Percentiles rank a stretch among this genome's conserved stretches.
These are phyloP conservation scores for Micrasema minimum DNA, from an alignment of 1,140 invertebrate genomes.

Conservation along the genomic window DNA sequence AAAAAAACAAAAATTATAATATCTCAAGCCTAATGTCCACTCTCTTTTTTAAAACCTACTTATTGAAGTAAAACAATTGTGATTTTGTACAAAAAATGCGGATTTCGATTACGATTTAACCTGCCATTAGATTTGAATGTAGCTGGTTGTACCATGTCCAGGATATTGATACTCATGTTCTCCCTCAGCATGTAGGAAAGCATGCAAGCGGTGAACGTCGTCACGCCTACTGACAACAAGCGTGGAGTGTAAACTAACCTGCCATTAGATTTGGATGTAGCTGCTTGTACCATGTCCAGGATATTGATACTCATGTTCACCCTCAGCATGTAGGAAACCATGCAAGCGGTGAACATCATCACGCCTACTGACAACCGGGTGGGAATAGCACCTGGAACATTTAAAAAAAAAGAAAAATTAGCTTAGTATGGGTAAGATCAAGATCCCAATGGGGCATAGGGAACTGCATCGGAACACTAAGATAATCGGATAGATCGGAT, in stretches of 20 bases:
- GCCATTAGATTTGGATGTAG: slow-evolving; percentile 51
- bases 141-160: slow-evolving; percentile 73
- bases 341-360: slow-evolving; percentile 77
- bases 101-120: too few species aligned
- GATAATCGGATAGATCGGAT: too few species aligned
- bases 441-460: too few species aligned
- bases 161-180: slow-evolving; percentile 78
- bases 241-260: too few species aligned
- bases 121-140: slow-evolving; percentile 54
- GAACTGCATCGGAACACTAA: too few species aligned
- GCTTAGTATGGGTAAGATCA: too few species aligned
- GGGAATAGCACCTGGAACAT: slow-evolving; percentile 52
- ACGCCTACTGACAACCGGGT: slow-evolving; percentile 71
- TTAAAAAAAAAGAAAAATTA: background rate
- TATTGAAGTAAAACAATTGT: too few species aligned
- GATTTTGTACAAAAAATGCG: too few species aligned
- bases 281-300: slow-evolving; percentile 75
- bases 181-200: slow-evolving; percentile 78
- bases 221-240: slow-evolving; percentile 71
- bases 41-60: background rate
- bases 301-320: slow-evolving; percentile 80
- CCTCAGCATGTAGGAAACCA: slow-evolving; percentile 77
- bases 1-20: too few species aligned
- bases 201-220: slow-evolving; percentile 79
- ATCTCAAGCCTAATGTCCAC: too few species aligned